Conservation (phyloP, 30 jellyfish, hydroid and myxozoan species). For the Sanderia malayensis region DNA sequence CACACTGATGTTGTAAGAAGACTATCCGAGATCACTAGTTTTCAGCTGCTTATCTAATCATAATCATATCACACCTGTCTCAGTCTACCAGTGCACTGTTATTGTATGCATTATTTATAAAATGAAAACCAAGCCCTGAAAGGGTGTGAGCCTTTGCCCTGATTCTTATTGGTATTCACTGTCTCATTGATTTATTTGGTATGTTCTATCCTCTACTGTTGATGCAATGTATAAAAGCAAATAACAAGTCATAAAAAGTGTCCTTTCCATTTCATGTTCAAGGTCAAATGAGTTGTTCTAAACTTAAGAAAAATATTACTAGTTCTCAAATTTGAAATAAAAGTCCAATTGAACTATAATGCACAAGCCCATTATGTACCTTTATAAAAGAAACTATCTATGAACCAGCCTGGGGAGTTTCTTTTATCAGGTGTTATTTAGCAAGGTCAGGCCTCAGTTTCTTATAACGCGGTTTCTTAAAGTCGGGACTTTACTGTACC, state of each 20-base stretch:
- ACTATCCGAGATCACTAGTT: slow-evolving; percentile 31
- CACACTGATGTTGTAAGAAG: slow-evolving; percentile 26
- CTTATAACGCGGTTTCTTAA: no score
- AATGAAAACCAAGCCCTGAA: slow-evolving; percentile 4
- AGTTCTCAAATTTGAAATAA: slow-evolving; percentile 1
- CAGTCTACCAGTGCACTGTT: slow-evolving; percentile 7
- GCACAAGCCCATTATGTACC: slow-evolving; percentile 16
- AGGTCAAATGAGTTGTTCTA: slow-evolving; percentile 2
- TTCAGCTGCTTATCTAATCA: slow-evolving; percentile 26
- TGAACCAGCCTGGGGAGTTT: slow-evolving; percentile 13
- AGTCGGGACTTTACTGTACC: no score
- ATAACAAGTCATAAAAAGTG: neutral
- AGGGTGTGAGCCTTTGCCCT: slow-evolving; percentile 17
- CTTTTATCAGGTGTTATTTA: no score
- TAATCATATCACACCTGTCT: slow-evolving; percentile 11
- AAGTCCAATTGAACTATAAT: slow-evolving; percentile 9
- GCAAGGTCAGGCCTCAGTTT: no score
- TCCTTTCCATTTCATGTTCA: slow-evolving; percentile 8
- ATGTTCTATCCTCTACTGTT: slow-evolving; percentile 13
- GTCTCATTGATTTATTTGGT: slow-evolving; percentile 10
- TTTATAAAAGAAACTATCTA: slow-evolving; percentile 9
- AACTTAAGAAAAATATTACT: neutral
- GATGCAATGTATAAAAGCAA: slow-evolving; percentile 7
- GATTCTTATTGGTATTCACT: slow-evolving; percentile 6
- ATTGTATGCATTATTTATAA: slow-evolving; percentile 3